phyloP scores from a whole-genome alignment of 2,888 invertebrate genomes.

The Blera fallax region DNA sequence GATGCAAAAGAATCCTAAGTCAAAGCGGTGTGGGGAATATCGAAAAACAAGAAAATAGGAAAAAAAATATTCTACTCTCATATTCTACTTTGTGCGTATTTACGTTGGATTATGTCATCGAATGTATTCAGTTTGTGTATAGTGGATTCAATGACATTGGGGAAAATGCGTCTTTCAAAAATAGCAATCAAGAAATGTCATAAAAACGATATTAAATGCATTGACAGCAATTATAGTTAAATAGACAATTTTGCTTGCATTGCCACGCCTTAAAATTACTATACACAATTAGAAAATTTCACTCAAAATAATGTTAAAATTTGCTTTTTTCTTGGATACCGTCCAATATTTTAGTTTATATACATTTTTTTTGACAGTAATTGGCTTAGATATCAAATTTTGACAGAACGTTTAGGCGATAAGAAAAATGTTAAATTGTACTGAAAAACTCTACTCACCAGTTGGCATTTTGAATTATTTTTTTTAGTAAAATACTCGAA shows the following conservation, averaged over 20 bases:
- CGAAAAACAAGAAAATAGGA: background rate
- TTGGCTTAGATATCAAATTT: background rate
- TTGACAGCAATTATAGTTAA: constrained; percentile 17
- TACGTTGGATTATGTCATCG: constrained; percentile 57
- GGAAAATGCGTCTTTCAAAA: constrained; percentile 4
- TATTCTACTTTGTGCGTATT: background rate
- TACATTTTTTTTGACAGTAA: background rate
- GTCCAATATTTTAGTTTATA: constrained; percentile 5
- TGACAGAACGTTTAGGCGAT: background rate
- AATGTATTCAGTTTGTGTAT: background rate
- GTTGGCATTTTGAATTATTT: constrained; percentile 75
- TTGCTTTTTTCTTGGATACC: constrained; percentile 14
- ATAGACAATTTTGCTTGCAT: background rate
- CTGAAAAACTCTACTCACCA: constrained; percentile 75
- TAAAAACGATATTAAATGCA: constrained; percentile 32
- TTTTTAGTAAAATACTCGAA: constrained; percentile 45
- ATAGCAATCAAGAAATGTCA: background rate
- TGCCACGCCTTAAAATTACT: constrained; percentile 44
- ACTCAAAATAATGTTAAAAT: background rate
- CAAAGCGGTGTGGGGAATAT: background rate
- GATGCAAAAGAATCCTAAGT: constrained; percentile 12
- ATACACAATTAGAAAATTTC: constrained; percentile 8
- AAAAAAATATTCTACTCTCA: background rate
- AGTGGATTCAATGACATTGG: constrained; percentile 6
- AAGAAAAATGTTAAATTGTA: background rate